Percentiles rank a stretch among this genome's conserved stretches.
These are phyloP conservation scores for Galemys pyrenaicus DNA, from an alignment of 2,113 vertebrate species.

Conservation along the genomic window DNA sequence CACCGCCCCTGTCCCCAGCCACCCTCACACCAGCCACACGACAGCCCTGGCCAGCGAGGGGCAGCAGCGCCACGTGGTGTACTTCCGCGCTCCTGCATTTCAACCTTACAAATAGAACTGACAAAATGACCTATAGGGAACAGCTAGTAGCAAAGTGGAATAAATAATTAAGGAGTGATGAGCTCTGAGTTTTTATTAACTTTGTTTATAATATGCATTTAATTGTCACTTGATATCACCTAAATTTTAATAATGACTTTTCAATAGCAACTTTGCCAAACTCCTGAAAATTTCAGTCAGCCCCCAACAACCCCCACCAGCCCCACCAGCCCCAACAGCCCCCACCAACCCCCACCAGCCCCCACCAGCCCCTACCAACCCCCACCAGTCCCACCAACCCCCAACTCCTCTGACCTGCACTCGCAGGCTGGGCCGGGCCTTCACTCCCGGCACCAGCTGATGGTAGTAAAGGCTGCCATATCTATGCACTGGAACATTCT, in stretches of 20 bases:
- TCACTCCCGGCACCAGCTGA: too few relatives aligned
- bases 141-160: not conserved
- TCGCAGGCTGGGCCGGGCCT: not conserved
- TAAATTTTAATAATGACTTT: not conserved
- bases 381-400: too few relatives aligned
- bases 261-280: not conserved
- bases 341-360: too few relatives aligned
- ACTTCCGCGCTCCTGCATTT: not conserved
- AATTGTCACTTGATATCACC: not conserved
- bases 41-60: not conserved
- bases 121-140: not conserved
- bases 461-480: not conserved
- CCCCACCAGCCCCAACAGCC: too few relatives aligned
- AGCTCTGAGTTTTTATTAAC: not conserved
- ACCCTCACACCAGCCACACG: not conserved
- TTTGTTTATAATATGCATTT: not conserved
- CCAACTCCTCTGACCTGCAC: not conserved
- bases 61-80: accelerated
- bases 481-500: not conserved
- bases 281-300: not conserved
- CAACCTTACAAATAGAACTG: not conserved
- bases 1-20: not conserved
- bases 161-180: not conserved
- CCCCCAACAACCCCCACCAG: too few relatives aligned
- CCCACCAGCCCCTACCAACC: too few relatives aligned